These are phyloP conservation scores for Homarus gammarus DNA, from an alignment of 2,888 invertebrate genomes.

Conservation along the genomic window DNA sequence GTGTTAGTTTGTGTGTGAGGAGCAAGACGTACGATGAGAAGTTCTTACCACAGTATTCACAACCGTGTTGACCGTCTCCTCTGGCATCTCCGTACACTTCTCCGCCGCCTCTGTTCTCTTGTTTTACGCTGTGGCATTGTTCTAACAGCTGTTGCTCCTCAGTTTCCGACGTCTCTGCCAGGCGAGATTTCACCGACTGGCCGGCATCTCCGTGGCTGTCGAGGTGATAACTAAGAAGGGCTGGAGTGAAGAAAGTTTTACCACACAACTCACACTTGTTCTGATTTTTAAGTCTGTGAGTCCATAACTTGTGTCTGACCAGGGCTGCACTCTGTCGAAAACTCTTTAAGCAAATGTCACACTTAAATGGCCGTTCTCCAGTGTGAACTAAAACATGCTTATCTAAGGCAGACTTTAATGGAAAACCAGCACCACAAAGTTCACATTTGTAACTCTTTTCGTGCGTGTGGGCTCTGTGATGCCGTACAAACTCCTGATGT, in stretches of 20 bases:
- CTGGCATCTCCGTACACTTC: slow-evolving; percentile 20
- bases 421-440: slow-evolving; percentile 70
- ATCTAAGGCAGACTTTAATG: slow-evolving; percentile 73
- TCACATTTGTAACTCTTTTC: slow-evolving; percentile 76
- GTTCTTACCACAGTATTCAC: slow-evolving; percentile 73
- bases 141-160: slow-evolving; percentile 49
- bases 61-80: slow-evolving; percentile 44
- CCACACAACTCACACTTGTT: slow-evolving; percentile 77
- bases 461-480: slow-evolving; percentile 76
- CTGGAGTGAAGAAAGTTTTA: slow-evolving; percentile 77
- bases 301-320: slow-evolving; percentile 76
- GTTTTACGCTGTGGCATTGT: slow-evolving; percentile 8
- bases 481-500: slow-evolving; percentile 76
- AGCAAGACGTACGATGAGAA: slow-evolving; percentile 72
- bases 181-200: slow-evolving; percentile 55
- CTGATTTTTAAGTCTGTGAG: slow-evolving; percentile 77
- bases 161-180: slow-evolving; percentile 39
- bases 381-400: slow-evolving; percentile 76
- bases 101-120: slow-evolving; percentile 21
- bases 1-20: slow-evolving; percentile 74
- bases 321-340: slow-evolving; percentile 76
- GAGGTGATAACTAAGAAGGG: slow-evolving; percentile 71
- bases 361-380: slow-evolving; percentile 76
- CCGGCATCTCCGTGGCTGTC: slow-evolving; percentile 74
- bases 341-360: slow-evolving; percentile 77